Conservation (phyloP, 92 coral and sea anemone species). For the Nematostella vectensis region DNA sequence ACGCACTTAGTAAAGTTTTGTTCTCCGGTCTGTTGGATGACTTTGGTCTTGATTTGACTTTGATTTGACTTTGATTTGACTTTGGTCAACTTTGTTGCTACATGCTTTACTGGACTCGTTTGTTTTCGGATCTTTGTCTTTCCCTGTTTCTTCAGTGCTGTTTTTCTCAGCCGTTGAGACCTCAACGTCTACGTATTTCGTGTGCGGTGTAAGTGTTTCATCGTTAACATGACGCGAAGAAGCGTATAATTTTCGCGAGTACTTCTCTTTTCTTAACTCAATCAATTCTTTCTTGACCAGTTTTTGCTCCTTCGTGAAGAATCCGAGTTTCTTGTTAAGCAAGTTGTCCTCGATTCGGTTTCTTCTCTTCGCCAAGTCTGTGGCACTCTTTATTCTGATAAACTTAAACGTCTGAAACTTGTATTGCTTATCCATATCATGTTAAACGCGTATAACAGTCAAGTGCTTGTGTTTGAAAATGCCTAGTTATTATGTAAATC, state of each 20-base stretch:
- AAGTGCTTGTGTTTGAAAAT: too few species aligned
- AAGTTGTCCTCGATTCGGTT: constrained; percentile 27
- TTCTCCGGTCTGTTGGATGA: background rate
- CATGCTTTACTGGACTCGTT: background rate
- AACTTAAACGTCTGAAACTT: constrained; percentile 15
- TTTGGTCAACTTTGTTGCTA: background rate
- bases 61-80: background rate
- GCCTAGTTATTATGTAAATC: too few species aligned
- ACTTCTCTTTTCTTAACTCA: constrained; percentile 38
- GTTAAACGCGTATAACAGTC: too few species aligned
- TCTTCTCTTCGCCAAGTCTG: constrained; percentile 24
- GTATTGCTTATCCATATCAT: constrained; percentile 3
- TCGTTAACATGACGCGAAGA: constrained; percentile 18
- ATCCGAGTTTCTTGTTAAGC: constrained; percentile 25
- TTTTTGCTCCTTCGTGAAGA: constrained; percentile 21
- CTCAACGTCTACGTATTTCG: constrained; percentile 10
- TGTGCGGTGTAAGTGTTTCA: constrained; percentile 4
- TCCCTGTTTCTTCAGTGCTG: background rate
- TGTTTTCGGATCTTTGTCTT: constrained; percentile 3
- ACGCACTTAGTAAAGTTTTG: constrained; percentile 6
- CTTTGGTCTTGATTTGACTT: too few species aligned
- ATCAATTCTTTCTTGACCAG: constrained; percentile 12
- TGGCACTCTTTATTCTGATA: constrained; percentile 8
- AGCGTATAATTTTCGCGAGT: constrained; percentile 34
- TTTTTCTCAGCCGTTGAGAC: constrained; percentile 5